Percentiles rank a stretch among this genome's conserved stretches.
These are phyloP conservation scores for Holcopasites calliopsidis DNA, from an alignment of 1,140 invertebrate genomes.

Conservation along the genomic window DNA sequence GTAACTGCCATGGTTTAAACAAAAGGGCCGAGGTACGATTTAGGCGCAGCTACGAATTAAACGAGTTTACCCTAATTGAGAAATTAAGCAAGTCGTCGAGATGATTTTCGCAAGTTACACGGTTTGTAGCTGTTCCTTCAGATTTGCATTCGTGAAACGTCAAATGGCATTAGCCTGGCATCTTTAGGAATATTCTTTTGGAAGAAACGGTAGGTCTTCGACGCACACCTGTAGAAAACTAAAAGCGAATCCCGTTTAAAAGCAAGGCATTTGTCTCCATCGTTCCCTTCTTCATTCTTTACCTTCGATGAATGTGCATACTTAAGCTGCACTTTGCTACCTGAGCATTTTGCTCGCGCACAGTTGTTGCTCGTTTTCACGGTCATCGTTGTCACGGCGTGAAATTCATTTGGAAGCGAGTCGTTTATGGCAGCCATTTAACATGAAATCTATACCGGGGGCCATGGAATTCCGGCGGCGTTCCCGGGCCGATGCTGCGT, in stretches of 20 bases:
- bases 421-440: neutral
- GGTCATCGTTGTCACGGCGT: slow-evolving; percentile 9
- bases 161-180: no score
- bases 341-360: neutral
- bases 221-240: no score
- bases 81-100: no score
- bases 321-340: neutral
- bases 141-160: no score
- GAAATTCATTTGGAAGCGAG: slow-evolving; percentile 5
- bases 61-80: no score
- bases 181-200: no score
- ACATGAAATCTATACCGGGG: slow-evolving; percentile 21
- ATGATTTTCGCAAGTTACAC: no score
- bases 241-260: slow-evolving; percentile 5
- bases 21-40: no score
- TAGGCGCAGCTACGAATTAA: no score
- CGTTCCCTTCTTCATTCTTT: neutral
- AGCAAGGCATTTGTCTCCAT: neutral
- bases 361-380: neutral
- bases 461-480: slow-evolving; percentile 15
- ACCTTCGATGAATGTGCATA: neutral
- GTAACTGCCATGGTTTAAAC: no score
- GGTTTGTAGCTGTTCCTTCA: no score
- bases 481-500: neutral
- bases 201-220: no score